Conservation (phyloP, 2,888 invertebrate genomes). For the Hipparchia semele region DNA sequence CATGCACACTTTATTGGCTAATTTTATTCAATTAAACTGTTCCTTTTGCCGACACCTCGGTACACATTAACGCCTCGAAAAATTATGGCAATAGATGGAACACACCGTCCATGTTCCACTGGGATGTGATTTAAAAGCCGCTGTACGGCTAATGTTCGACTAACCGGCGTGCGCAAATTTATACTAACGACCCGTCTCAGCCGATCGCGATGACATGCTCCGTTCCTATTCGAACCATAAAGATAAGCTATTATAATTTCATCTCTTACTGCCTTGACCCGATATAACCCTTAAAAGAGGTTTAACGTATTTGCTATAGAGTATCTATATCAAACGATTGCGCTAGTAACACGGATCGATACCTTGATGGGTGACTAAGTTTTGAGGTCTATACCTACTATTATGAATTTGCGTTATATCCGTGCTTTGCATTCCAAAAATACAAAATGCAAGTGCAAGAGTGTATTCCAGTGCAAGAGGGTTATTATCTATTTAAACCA, state of each 20-base stretch:
- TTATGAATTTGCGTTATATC: too few relatives aligned
- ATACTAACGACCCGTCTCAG: constrained; percentile 47
- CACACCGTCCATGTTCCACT: constrained; percentile 50
- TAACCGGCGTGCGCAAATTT: constrained; percentile 45
- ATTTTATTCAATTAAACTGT: constrained; percentile 83
- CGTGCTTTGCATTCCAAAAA: too few relatives aligned
- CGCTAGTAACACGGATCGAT: too few relatives aligned
- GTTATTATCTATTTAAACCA: too few relatives aligned
- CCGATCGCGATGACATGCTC: constrained; percentile 48
- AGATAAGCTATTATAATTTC: constrained; percentile 56
- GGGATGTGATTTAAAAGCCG: constrained; percentile 58
- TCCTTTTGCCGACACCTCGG: constrained; percentile 56
- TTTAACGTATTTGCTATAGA: too few relatives aligned
- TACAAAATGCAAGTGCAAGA: too few relatives aligned
- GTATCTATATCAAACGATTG: too few relatives aligned
- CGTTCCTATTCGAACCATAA: constrained; percentile 52
- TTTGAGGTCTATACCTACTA: too few relatives aligned
- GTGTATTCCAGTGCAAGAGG: too few relatives aligned
- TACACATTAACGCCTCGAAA: constrained; percentile 69
- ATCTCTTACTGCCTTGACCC: constrained; percentile 48
- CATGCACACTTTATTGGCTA: constrained; percentile 77
- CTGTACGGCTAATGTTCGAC: constrained; percentile 48
- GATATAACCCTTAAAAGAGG: constrained; percentile 36
- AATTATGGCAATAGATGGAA: constrained; percentile 76
- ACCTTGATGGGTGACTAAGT: too few relatives aligned